Evolutionary conservation across 2,797 vertebrate genomes (phyloP).

Genomic region (Artibeus lituratus): DNA sequence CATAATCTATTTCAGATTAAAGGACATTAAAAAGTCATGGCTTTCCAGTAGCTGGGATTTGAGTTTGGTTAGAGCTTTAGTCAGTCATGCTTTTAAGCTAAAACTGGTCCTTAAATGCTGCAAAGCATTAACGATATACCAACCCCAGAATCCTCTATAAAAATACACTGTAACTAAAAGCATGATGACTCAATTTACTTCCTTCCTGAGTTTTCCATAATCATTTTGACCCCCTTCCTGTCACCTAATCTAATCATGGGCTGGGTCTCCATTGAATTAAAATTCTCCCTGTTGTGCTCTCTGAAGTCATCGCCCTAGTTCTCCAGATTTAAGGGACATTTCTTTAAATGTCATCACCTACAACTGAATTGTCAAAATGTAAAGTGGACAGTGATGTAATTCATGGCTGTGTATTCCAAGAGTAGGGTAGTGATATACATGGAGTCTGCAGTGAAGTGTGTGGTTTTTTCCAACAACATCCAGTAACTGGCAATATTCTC

Average conservation of each 20-base stretch:
- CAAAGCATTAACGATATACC: slow-evolving; percentile 73
- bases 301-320: slow-evolving; percentile 23
- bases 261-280: slow-evolving; percentile 57
- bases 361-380: slow-evolving; percentile 26
- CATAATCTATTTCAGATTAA: slow-evolving; percentile 69
- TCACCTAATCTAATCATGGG: slow-evolving; percentile 65
- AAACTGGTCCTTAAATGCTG: slow-evolving; percentile 60
- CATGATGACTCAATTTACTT: slow-evolving; percentile 65
- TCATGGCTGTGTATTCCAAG: neutral
- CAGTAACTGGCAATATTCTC: neutral
- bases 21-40: slow-evolving; percentile 41
- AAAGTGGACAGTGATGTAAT: slow-evolving; percentile 18
- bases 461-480: neutral
- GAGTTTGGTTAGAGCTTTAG: slow-evolving; percentile 20
- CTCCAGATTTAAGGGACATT: slow-evolving; percentile 24
- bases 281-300: slow-evolving; percentile 25
- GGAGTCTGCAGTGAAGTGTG: neutral
- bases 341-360: slow-evolving; percentile 10
- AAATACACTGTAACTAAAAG: slow-evolving; percentile 66
- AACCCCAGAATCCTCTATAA: slow-evolving; percentile 64
- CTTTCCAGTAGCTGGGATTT: slow-evolving; percentile 48
- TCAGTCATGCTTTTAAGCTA: slow-evolving; percentile 65
- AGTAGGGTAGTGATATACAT: neutral
- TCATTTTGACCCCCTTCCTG: slow-evolving; percentile 65
- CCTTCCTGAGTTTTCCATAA: slow-evolving; percentile 67